Base-by-base conservation (phyloP, 2,888 invertebrate species). In the Drosophila niveifrons region DNA sequence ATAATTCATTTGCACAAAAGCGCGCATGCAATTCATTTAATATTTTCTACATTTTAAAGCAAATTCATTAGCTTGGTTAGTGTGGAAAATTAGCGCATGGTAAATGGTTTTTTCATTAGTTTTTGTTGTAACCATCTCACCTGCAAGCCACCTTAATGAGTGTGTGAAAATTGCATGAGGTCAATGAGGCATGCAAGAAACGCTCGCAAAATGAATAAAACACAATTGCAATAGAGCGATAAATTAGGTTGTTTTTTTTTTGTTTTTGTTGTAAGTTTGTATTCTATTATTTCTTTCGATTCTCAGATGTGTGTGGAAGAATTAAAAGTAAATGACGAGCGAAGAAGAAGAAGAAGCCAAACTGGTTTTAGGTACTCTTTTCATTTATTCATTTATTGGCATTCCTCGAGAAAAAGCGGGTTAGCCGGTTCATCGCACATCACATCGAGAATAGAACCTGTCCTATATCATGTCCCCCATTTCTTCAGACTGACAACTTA, bases 1-100 rank as follows among this genome's bases (percentile, higher is more conserved):
- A 87, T 82, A 83, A 87, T 87, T 87, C 80, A 84, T 75, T 84
- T 78, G 75, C 78, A 58, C 67, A 57, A 69, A 69, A 66, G 53
- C 80, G 76, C 61, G 77, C 61, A 68, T 84, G 87, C 82, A 73
- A 72, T 74, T 77, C 55, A 7, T 53, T 46, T 50, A 66, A 62
- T 72, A 29, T 46, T 56, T 46, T 13, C 34, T 56, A 31, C 44
- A 29, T 46, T 34, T 57, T 15, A 7, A 44, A 75, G 80, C 80
- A 69, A 77, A 80, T 82, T 72, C 69, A 84, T 84, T 74, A 82
- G 69, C 61, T 78, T 69, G 64, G 56, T 46, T 44, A 39, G 51
- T 63, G 57, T 61, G 52, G 56, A 44, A 66, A 81, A 76, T 59
- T 59, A 75, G 72, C 72, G 57, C 76, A 72, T 72, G 58, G 76